Conservation (phyloP, 2,113 vertebrate genomes). For the Tachycineta bicolor region DNA sequence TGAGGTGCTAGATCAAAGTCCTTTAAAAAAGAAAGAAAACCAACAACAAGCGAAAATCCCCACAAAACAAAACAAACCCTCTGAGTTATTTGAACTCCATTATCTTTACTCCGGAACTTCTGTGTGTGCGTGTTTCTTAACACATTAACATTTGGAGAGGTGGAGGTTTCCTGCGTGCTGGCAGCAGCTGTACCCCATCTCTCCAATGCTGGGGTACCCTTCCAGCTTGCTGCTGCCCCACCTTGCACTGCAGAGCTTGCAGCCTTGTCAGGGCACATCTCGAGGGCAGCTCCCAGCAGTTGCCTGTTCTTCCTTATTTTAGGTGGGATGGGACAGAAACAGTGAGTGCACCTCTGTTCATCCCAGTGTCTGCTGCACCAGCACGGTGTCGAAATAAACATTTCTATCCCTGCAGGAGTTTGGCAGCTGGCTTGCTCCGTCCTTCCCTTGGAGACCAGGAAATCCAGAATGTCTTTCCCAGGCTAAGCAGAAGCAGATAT, state of each 20-base stretch:
- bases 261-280: neutral
- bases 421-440: neutral
- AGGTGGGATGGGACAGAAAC: neutral
- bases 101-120: neutral
- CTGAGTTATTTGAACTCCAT: neutral
- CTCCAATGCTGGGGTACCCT: fast-evolving
- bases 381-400: neutral
- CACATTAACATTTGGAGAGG: neutral
- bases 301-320: neutral
- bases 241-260: neutral
- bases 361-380: neutral
- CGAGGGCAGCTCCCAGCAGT: neutral
- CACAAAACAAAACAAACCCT: neutral
- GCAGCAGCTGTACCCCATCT: neutral
- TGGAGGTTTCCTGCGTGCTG: neutral
- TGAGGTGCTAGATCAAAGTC: neutral
- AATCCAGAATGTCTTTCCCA: neutral
- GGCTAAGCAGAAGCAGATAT: neutral
- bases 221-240: neutral
- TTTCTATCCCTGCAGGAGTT: neutral
- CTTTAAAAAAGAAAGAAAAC: neutral
- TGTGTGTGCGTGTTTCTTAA: neutral
- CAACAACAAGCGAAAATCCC: neutral
- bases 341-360: neutral
- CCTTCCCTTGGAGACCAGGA: neutral